Evolutionary conservation across 2,888 invertebrate genomes (phyloP).

Genomic region (Pachymerium ferrugineum): DNA sequence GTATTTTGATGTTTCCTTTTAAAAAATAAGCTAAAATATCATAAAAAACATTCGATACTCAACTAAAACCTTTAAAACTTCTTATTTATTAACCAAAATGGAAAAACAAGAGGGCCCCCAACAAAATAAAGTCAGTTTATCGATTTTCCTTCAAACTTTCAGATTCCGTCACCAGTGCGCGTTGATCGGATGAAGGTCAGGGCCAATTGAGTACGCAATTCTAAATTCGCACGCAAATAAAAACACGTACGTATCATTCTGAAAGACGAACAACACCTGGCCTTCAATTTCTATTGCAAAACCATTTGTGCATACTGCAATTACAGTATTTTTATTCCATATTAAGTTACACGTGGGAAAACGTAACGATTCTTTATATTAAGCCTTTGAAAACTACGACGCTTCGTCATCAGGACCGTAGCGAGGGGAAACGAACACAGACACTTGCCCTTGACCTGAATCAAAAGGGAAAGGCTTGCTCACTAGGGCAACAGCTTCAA

Average conservation of each 20-base stretch:
- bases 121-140: too few species aligned
- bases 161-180: constrained; percentile 6
- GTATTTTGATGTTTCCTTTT: too few species aligned
- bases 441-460: constrained; percentile 20
- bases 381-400: constrained; percentile 20
- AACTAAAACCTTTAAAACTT: too few species aligned
- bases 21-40: too few species aligned
- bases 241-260: neutral
- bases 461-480: constrained; percentile 22
- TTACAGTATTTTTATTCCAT: neutral
- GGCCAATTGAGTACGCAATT: neutral
- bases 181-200: constrained; percentile 19
- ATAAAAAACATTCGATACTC: too few species aligned
- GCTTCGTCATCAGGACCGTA: too few species aligned
- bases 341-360: constrained; percentile 11
- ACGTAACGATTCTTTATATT: neutral
- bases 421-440: constrained; percentile 3
- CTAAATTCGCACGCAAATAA: neutral
- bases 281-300: neutral
- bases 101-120: too few species aligned
- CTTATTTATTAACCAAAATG: too few species aligned
- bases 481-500: neutral
- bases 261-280: neutral
- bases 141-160: too few species aligned
- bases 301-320: neutral